Percentiles rank a stretch among this genome's conserved stretches.
These are phyloP conservation scores for Otolemur garnettii DNA, from an alignment of 2,113 vertebrate genomes.

Conservation along the genomic window DNA sequence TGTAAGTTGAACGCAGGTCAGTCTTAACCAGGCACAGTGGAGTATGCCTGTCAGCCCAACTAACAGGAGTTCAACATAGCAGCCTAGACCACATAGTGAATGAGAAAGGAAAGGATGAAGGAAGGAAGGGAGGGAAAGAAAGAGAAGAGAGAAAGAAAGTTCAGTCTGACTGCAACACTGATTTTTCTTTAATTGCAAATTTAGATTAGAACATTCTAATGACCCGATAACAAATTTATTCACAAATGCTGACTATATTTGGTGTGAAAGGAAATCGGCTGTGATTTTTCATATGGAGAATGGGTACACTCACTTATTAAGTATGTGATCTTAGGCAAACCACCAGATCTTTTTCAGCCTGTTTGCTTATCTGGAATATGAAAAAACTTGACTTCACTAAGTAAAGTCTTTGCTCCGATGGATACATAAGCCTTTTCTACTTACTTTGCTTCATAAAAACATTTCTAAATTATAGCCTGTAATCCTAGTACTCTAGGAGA, in stretches of 20 bases:
- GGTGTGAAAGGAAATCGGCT: not conserved
- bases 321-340: constrained; percentile 17
- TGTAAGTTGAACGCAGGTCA: not conserved
- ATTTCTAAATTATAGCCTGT: constrained; percentile 41
- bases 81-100: not conserved
- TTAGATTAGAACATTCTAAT: not conserved
- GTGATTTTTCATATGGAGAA: not conserved
- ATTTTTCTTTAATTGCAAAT: constrained; percentile 47
- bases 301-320: not conserved
- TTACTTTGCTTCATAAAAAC: constrained; percentile 14
- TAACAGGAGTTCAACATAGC: not conserved
- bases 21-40: not conserved
- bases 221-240: not conserved
- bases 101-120: not conserved
- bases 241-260: constrained; percentile 23
- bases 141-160: not conserved
- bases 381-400: not conserved
- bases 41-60: not conserved
- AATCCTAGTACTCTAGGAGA: too few relatives aligned
- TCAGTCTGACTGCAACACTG: not conserved
- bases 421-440: not conserved
- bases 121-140: not conserved
- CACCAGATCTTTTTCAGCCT: not conserved
- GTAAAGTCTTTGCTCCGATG: not conserved
- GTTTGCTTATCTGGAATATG: constrained; percentile 11